Conservation (phyloP, 2,113 vertebrate genomes). For the Burhinus oedicnemus region DNA sequence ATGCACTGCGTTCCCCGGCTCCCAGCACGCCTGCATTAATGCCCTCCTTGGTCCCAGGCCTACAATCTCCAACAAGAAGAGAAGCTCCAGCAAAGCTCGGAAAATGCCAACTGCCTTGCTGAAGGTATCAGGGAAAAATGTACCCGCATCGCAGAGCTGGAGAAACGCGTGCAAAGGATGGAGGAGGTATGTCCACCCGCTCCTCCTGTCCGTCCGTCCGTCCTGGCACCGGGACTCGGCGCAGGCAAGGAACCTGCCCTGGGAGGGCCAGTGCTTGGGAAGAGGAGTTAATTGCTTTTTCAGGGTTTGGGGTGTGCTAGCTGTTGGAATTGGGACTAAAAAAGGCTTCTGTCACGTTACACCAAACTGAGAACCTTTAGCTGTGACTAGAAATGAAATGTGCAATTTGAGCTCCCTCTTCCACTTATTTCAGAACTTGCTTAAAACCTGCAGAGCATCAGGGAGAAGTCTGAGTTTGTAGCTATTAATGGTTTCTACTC, state of each 20-base stretch:
- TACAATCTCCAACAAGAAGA: constrained; percentile 59
- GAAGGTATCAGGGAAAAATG: constrained; percentile 61
- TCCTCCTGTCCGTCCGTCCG: neutral
- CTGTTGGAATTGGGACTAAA: neutral
- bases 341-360: too few species aligned
- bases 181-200: constrained; percentile 38
- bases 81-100: constrained; percentile 33
- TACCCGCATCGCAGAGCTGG: constrained; percentile 45
- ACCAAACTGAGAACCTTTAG: neutral
- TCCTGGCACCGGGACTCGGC: accelerated
- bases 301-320: neutral
- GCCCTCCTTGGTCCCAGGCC: neutral
- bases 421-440: neutral
- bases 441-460: too few species aligned
- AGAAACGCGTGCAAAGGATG: constrained; percentile 72
- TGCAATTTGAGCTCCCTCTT: too few species aligned
- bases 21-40: accelerated
- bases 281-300: neutral
- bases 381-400: neutral
- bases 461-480: neutral
- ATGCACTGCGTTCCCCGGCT: accelerated
- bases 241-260: neutral
- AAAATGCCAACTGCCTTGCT: constrained; percentile 12
- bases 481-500: neutral
- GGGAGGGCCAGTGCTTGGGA: neutral